phyloP scores from a whole-genome alignment of 2,888 invertebrate species.

The Caenorhabditis plicata region DNA sequence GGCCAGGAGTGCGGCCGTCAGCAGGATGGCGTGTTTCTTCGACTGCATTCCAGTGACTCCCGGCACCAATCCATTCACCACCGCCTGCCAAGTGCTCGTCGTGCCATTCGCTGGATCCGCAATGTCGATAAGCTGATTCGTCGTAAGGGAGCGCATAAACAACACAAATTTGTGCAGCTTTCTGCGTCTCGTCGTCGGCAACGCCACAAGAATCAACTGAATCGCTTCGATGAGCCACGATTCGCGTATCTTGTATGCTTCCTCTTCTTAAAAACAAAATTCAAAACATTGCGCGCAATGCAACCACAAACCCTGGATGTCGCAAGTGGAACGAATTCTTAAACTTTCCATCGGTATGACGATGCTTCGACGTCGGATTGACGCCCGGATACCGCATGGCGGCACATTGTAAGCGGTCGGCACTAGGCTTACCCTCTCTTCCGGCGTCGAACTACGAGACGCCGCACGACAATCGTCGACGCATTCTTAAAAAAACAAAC shows the following conservation, averaged over 20 bases:
- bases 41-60: slow-evolving; percentile 17
- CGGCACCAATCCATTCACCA: slow-evolving; percentile 16
- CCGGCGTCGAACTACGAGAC: too few species aligned
- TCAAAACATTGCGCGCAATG: neutral
- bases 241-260: slow-evolving; percentile 19
- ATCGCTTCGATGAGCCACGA: slow-evolving; percentile 19
- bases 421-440: too few species aligned
- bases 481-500: neutral
- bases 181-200: slow-evolving; percentile 17
- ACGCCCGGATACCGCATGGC: slow-evolving; percentile 11
- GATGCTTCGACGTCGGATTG: slow-evolving; percentile 12
- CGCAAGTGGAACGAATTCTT: slow-evolving; percentile 2
- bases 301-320: slow-evolving; percentile 7
- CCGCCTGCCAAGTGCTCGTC: slow-evolving; percentile 20
- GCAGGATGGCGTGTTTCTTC: slow-evolving; percentile 9
- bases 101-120: slow-evolving; percentile 18
- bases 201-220: slow-evolving; percentile 11
- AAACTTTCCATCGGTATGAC: slow-evolving; percentile 4
- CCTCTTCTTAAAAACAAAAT: slow-evolving; percentile 14
- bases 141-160: slow-evolving; percentile 19
- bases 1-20: slow-evolving; percentile 20
- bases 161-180: slow-evolving; percentile 24
- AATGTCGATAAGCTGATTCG: slow-evolving; percentile 22
- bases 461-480: too few species aligned
- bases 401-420: too few species aligned